These are phyloP conservation scores for Rostratula benghalensis DNA, from an alignment of 2,113 vertebrate genomes.

Conservation along the genomic window DNA sequence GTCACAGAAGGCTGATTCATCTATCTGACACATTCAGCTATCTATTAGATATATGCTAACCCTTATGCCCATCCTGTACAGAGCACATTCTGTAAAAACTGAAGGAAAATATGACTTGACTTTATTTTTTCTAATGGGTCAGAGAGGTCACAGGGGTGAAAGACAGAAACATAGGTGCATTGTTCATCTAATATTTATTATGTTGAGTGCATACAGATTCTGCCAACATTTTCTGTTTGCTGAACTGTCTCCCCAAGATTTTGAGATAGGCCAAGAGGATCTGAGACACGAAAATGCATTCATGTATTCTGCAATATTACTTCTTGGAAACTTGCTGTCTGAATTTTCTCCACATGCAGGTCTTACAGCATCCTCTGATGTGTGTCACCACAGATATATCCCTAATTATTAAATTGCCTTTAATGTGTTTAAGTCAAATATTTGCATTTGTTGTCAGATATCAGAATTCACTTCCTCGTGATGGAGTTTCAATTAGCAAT, in stretches of 20 bases:
- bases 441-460: conserved; percentile 6
- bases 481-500: conserved; percentile 42
- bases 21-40: conserved; percentile 37
- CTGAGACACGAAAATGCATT: background rate
- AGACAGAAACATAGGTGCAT: background rate
- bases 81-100: conserved; percentile 19
- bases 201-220: background rate
- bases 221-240: background rate
- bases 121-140: conserved; percentile 18
- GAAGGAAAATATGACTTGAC: conserved; percentile 40
- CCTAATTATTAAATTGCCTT: conserved; percentile 29
- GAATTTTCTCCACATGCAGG: background rate
- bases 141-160: background rate
- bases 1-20: conserved; percentile 53
- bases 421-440: conserved; percentile 39
- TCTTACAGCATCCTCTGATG: background rate
- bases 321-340: background rate
- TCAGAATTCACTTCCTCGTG: conserved; percentile 6
- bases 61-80: conserved; percentile 7
- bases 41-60: conserved; percentile 39
- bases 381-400: background rate
- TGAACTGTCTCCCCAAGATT: background rate
- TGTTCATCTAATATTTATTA: conserved; percentile 42
- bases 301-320: background rate
- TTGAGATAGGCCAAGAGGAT: background rate